These are phyloP conservation scores for Alouatta caraya DNA, from an alignment of 2,797 vertebrate species.

Conservation along the genomic window DNA sequence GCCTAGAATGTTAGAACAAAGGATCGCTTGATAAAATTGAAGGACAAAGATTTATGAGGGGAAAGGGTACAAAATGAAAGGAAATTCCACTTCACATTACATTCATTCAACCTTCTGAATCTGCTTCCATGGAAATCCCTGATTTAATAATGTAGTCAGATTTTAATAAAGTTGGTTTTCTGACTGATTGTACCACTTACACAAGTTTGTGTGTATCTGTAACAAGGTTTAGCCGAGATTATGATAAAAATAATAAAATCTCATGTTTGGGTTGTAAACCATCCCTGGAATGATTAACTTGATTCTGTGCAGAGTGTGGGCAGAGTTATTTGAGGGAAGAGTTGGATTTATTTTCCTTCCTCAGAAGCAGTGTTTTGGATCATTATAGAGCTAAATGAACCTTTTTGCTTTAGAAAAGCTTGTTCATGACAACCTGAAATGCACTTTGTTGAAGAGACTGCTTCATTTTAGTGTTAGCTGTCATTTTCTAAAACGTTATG, in stretches of 20 bases:
- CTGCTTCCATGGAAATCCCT: background rate
- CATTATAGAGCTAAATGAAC: background rate
- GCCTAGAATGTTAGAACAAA: conserved; percentile 52
- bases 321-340: background rate
- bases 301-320: conserved; percentile 30
- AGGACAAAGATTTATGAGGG: conserved; percentile 59
- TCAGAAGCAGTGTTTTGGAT: conserved; percentile 6
- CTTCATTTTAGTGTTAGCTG: conserved; percentile 6
- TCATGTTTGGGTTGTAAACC: conserved; percentile 50
- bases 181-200: conserved; percentile 42
- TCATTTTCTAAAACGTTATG: conserved; percentile 38
- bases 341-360: conserved; percentile 38
- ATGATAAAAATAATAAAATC: conserved; percentile 13
- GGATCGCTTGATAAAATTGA: conserved; percentile 61
- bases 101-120: conserved; percentile 13
- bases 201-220: too few species aligned
- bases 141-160: conserved; percentile 23
- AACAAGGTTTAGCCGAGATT: conserved; percentile 24
- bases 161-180: conserved; percentile 68
- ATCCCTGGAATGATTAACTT: conserved; percentile 46
- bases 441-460: background rate
- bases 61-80: conserved; percentile 53
- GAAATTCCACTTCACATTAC: conserved; percentile 68
- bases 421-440: background rate
- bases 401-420: conserved; percentile 46